These are phyloP conservation scores for Vanacampus margaritifer DNA, from an alignment of 2,113 vertebrate species.

Conservation along the genomic window DNA sequence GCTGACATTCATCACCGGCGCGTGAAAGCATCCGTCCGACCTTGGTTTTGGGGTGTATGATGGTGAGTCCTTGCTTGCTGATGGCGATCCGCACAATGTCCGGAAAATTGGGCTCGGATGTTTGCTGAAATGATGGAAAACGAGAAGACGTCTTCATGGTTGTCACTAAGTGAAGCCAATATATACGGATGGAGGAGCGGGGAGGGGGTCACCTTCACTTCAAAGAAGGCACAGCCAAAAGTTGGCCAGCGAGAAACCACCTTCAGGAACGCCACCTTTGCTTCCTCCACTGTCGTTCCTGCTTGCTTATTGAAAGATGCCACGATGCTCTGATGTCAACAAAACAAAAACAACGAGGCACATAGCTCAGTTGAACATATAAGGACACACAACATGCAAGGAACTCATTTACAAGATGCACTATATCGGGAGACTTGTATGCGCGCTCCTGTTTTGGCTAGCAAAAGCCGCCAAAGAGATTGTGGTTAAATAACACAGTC, in stretches of 20 bases:
- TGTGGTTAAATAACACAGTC: background rate
- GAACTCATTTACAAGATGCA: background rate
- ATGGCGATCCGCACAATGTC: constrained; percentile 90
- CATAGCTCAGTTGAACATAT: background rate
- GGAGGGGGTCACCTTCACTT: constrained; percentile 83
- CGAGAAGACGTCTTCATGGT: background rate
- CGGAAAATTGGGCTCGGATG: constrained; percentile 84
- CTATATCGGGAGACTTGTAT: too few relatives aligned
- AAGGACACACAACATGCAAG: background rate
- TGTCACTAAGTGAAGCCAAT: background rate
- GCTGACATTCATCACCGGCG: background rate
- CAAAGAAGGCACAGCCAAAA: constrained; percentile 95
- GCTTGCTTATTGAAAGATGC: constrained; percentile 77
- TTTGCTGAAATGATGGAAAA: constrained; percentile 78
- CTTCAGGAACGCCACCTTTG: constrained; percentile 85
- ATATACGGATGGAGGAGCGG: background rate
- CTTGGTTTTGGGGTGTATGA: constrained; percentile 94
- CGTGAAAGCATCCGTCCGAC: constrained; percentile 48
- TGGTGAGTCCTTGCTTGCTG: constrained; percentile 85
- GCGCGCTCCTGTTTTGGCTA: background rate
- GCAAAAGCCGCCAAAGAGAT: background rate
- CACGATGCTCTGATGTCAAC: constrained; percentile 57
- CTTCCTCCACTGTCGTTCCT: constrained; percentile 78
- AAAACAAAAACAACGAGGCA: background rate
- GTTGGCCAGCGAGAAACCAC: constrained; percentile 84